phyloP scores from a whole-genome alignment of 2,888 invertebrate genomes.

The Coronaproctus castanopsis region DNA sequence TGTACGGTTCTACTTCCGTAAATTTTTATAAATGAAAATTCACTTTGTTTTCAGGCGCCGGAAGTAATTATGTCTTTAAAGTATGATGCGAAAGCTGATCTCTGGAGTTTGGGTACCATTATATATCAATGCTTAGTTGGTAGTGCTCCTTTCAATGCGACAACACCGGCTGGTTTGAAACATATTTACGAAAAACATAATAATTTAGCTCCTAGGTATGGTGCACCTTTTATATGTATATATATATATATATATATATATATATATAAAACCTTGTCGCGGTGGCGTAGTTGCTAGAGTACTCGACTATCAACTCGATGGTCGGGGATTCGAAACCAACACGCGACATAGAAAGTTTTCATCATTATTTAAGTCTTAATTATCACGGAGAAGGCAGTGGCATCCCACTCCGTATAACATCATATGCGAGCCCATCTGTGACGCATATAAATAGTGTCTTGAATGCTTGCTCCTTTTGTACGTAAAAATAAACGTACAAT shows the following conservation, averaged over 20 bases:
- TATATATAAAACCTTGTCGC: too few relatives aligned
- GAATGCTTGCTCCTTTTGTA: too few relatives aligned
- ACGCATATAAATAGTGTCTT: too few relatives aligned
- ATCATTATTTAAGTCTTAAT: too few relatives aligned
- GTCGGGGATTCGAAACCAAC: too few relatives aligned
- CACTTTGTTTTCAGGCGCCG: slow-evolving; percentile 47
- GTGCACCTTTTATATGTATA: slow-evolving; percentile 18
- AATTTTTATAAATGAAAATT: background rate
- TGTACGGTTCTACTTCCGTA: background rate
- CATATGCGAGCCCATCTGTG: too few relatives aligned
- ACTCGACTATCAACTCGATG: too few relatives aligned
- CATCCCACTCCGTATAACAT: too few relatives aligned
- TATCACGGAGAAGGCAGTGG: too few relatives aligned
- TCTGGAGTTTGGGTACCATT: slow-evolving; percentile 98
- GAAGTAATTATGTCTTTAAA: slow-evolving; percentile 98
- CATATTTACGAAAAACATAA: slow-evolving; percentile 90
- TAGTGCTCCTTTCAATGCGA: slow-evolving; percentile 95
- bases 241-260: background rate
- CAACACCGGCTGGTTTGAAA: slow-evolving; percentile 91
- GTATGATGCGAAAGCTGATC: slow-evolving; percentile 96
- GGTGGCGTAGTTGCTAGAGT: too few relatives aligned
- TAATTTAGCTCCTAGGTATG: slow-evolving; percentile 72
- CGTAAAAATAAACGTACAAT: too few relatives aligned
- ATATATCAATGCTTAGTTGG: slow-evolving; percentile 96
- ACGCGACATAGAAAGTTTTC: too few relatives aligned